These are phyloP conservation scores for Poeciliopsis paucimaculata DNA, from an alignment of 2,797 vertebrate genomes.

Conservation along the genomic window DNA sequence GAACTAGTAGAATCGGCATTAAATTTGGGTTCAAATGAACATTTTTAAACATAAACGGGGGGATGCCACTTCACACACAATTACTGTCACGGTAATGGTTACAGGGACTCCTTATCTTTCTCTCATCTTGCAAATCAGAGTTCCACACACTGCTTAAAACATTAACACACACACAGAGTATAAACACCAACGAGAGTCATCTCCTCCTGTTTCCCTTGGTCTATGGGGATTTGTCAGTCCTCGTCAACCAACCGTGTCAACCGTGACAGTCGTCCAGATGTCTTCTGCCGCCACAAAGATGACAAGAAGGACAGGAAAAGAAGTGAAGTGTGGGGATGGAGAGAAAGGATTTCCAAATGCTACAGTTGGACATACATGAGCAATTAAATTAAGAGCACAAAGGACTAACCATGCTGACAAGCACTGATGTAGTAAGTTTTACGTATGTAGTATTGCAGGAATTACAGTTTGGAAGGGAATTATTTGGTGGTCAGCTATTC, in stretches of 20 bases:
- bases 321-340: constrained; percentile 46
- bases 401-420: constrained; percentile 56
- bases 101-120: constrained; percentile 55
- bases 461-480: constrained; percentile 57
- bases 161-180: constrained; percentile 46
- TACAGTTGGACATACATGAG: constrained; percentile 59
- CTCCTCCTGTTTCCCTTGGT: constrained; percentile 71
- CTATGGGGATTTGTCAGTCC: constrained; percentile 81
- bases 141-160: constrained; percentile 17
- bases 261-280: constrained; percentile 88
- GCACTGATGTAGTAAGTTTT: constrained; percentile 60
- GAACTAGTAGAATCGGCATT: background rate
- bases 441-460: constrained; percentile 47
- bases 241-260: constrained; percentile 83
- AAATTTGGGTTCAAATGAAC: background rate
- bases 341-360: constrained; percentile 63
- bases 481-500: constrained; percentile 50
- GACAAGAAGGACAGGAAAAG: constrained; percentile 73
- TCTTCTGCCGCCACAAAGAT: constrained; percentile 78
- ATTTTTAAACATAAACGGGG: background rate
- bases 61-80: background rate
- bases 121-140: constrained; percentile 42
- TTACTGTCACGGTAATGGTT: background rate
- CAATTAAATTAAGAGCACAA: constrained; percentile 59
- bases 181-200: constrained; percentile 69